phyloP scores from a whole-genome alignment of 2,888 invertebrate genomes.

The Ectobius pallidus region DNA sequence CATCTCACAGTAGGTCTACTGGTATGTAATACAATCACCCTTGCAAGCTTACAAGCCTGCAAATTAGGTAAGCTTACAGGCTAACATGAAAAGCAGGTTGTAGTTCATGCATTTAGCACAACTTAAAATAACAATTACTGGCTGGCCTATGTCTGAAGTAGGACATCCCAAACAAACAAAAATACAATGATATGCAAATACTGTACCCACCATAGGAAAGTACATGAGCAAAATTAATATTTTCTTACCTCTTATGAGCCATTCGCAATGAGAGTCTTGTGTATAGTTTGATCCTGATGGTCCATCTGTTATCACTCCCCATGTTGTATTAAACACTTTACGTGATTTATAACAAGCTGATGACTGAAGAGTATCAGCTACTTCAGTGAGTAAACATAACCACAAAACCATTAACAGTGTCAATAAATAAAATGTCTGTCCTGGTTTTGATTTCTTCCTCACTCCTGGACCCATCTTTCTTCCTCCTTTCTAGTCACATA shows the following conservation, averaged over 20 bases:
- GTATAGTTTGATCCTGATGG: conserved; percentile 86
- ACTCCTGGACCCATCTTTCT: conserved; percentile 27
- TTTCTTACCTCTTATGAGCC: conserved; percentile 84
- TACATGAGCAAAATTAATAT: too few relatives aligned
- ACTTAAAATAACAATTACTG: too few relatives aligned
- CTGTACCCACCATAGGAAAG: too few relatives aligned
- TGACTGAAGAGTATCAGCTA: conserved; percentile 48
- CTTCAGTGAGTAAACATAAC: conserved; percentile 2
- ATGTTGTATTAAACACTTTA: conserved; percentile 77
- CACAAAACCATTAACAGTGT: conserved; percentile 7
- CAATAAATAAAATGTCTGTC: conserved; percentile 23
- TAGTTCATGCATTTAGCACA: too few relatives aligned
- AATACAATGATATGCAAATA: too few relatives aligned
- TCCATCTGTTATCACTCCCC: conserved; percentile 89
- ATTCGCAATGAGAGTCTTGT: conserved; percentile 93
- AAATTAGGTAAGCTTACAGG: too few relatives aligned
- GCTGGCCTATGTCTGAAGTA: too few relatives aligned
- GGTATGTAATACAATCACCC: too few relatives aligned
- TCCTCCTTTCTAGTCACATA: background rate
- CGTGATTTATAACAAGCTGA: conserved; percentile 84
- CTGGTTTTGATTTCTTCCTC: conserved; percentile 21
- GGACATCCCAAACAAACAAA: too few relatives aligned
- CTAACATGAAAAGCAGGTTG: too few relatives aligned
- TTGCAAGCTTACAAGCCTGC: too few relatives aligned
- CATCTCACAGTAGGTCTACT: too few relatives aligned